Evolutionary conservation across 2,888 invertebrate species (phyloP), one percentile per base, ranked within the genome.

Genomic region (Strigamia crassipes): DNA sequence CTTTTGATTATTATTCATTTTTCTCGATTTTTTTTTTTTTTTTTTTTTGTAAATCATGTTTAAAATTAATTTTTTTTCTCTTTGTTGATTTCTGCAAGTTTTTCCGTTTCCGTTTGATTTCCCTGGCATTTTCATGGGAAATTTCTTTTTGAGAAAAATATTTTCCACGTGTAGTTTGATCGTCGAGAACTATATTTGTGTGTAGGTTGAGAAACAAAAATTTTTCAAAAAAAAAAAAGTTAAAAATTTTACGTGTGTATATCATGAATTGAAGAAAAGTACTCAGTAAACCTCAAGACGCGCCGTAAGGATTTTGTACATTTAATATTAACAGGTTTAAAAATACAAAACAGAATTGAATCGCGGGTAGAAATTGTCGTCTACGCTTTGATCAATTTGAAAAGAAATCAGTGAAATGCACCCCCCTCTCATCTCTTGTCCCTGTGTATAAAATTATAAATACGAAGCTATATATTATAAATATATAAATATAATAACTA

Each of bases 261-360:
- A 80, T 80, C 38, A 80, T 80, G 80, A 79, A 10, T 38, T 38
- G 38, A 38, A 6, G 12, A 34, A 41, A 79, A n/a, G 13, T 46
- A 51, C 51, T 51, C 51, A 51, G 51, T 42, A 80, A 80, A 18
- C 51, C 79, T 79, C 27, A 80, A 41, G 18, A 31, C 79, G n/a
- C 46, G 18, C 23, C 13, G 38, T 23, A 9, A 80, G 56, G 56
- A 80, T 80, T 80, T 80, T 80, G 80, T 80, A 80, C 80, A 80
- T 80, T 80, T 80, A 80, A n/a, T 80, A 80, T 21, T 80, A 21
- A 21, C 80, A 42, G 51, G 80, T 21, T n/a, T 10, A 51, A 31
- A 38, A 23, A 51, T 3, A 51, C 1, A 27, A 27, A 27, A 27
- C 3, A 38, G 1, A 38, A 9, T 38, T 10, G 6, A 38, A 38